Evolutionary conservation across 37 sponge, comb jelly and placozoan genomes (phyloP), one percentile per base, ranked within the genome.

Genomic region (Spongilla lacustris): DNA sequence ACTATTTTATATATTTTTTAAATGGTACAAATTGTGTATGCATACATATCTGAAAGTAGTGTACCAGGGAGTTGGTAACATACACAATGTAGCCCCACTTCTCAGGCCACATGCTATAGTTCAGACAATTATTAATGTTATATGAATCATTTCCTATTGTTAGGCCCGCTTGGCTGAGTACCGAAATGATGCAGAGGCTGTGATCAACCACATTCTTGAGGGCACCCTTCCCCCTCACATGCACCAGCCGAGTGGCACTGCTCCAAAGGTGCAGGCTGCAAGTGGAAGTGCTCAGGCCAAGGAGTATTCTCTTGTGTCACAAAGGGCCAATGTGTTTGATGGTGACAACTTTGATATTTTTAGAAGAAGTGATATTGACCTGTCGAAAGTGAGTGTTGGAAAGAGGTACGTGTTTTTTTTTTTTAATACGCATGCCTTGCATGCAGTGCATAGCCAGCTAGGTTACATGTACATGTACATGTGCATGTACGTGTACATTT

Each of bases 341-440:
- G 30, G 77, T 71, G 95, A 94, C 74, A 89, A 88, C 74, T 94
- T 94, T 86, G 95, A 94, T 85, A 76, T 94, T 69, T 91, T 94
- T 66, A 78, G 58, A 11, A 86, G 79, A 68, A 46, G 69, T n/a
- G 79, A 86, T 36, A 81, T 94, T 28, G 92, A 94, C 73, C 32
- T 88, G 37, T 79, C 82, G 3, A 77, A 83, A 80, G 83, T 94
- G 25, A 89, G 84, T 26, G 79, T 84, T 50, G 95, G 95, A 38
- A 94, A 94, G 49, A 91, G 79, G 95, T 94, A 67, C 22, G 9
- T 26, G 27, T 46, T n/a, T 41, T 50, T 26, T 41, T 22, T 21
- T 21, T 69, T 21, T 75, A 21, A 38, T 58, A 17, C 11, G 21
- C 41, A 17, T 58, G 11, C 21, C 11, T 14, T 1, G 58, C n/a